phyloP scores from a whole-genome alignment of 2,113 vertebrate genomes.

The Myocastor coypus region DNA sequence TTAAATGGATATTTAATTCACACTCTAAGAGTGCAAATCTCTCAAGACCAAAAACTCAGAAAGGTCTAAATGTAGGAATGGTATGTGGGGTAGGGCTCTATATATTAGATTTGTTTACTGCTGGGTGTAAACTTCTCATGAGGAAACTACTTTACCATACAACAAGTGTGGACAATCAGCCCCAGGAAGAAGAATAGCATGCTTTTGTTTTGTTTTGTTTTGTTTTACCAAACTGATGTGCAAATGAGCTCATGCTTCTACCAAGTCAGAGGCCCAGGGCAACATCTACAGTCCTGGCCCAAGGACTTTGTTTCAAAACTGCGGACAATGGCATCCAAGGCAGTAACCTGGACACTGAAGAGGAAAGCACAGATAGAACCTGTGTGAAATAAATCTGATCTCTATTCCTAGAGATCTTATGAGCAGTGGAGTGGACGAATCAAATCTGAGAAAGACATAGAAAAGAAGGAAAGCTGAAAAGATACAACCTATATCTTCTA shows the following conservation, averaged over 20 bases:
- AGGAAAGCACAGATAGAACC: neutral
- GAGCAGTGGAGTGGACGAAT: neutral
- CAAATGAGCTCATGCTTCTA: neutral
- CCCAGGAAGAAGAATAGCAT: neutral
- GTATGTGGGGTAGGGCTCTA: neutral
- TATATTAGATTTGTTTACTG: neutral
- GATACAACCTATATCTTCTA: neutral
- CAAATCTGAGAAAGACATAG: neutral
- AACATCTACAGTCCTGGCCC: neutral
- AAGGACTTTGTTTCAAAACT: slow-evolving; percentile 2
- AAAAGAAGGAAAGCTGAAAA: neutral
- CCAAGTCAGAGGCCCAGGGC: neutral
- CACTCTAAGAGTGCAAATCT: neutral
- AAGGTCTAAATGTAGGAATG: neutral
- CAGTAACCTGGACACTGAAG: neutral
- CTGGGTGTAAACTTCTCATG: neutral
- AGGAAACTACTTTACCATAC: neutral
- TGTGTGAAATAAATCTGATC: neutral
- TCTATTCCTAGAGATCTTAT: neutral
- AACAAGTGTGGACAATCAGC: neutral
- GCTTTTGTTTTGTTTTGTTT: no score
- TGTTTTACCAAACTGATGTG: neutral
- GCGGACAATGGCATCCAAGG: neutral
- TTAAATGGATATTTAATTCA: slow-evolving; percentile 23
- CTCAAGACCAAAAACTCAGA: neutral